Evolutionary conservation across 2,113 vertebrate species (phyloP).

Genomic region (Prinia subflava): DNA sequence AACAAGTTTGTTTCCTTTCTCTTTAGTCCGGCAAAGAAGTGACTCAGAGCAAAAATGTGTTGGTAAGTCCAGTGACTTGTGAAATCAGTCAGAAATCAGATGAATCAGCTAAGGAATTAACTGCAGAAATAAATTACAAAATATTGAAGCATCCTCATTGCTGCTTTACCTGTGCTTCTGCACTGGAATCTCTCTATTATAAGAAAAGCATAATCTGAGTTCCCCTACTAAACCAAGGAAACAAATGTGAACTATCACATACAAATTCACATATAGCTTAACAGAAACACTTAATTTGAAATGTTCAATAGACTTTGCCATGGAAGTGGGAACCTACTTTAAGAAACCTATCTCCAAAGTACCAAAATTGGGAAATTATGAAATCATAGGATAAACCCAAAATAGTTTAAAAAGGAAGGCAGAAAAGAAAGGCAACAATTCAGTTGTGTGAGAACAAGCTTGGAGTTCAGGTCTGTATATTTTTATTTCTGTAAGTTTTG

Average conservation of each 20-base stretch:
- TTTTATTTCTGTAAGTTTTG: neutral
- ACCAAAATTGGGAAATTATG: neutral
- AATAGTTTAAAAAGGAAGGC: neutral
- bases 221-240: neutral
- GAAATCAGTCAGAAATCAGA: slow-evolving; percentile 2
- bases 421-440: neutral
- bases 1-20: neutral
- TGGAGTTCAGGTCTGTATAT: neutral
- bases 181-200: neutral
- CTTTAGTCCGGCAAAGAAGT: neutral
- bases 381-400: neutral
- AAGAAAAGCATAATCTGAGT: neutral
- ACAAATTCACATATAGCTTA: neutral
- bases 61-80: neutral
- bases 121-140: neutral
- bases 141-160: neutral
- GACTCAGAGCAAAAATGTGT: neutral
- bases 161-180: neutral
- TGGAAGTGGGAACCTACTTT: neutral
- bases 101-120: neutral
- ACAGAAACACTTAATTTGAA: neutral
- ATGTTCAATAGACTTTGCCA: neutral
- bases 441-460: neutral
- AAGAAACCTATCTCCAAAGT: neutral
- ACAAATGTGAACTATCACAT: neutral